These are phyloP conservation scores for Dromiciops gliroides DNA, from an alignment of 2,113 vertebrate species.

Conservation along the genomic window DNA sequence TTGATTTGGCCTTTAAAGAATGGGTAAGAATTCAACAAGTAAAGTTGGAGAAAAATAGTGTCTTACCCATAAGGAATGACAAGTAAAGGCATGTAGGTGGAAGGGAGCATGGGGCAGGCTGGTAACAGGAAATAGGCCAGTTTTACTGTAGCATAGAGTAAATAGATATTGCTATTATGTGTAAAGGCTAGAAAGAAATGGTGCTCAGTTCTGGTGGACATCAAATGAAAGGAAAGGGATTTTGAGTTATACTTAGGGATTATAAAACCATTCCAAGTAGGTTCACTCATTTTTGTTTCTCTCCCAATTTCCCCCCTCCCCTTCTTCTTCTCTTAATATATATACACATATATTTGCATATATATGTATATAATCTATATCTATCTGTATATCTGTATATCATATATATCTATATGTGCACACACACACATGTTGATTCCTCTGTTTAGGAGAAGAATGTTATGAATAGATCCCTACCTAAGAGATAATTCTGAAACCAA, in stretches of 20 bases:
- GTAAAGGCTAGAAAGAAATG: background rate
- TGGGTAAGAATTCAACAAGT: background rate
- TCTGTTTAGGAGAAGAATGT: background rate
- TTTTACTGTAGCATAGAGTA: background rate
- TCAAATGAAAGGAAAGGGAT: background rate
- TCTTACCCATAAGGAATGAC: background rate
- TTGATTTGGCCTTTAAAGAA: background rate
- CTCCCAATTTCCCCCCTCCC: too few species aligned
- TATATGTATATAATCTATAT: too few species aligned
- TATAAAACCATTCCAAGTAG: background rate
- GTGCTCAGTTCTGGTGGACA: background rate
- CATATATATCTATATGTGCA: too few species aligned
- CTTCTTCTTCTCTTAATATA: background rate
- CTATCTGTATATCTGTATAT: too few species aligned
- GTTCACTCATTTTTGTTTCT: background rate
- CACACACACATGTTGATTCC: too few species aligned
- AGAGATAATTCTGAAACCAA: background rate
- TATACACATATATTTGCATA: background rate
- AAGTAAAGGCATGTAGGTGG: background rate
- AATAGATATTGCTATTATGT: background rate
- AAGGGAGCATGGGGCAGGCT: background rate
- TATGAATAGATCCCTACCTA: background rate
- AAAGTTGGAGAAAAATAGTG: background rate
- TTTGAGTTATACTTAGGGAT: background rate
- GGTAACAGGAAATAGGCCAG: background rate